phyloP scores from a whole-genome alignment of 2,888 invertebrate genomes.

The Gisinianus flammeolus region DNA sequence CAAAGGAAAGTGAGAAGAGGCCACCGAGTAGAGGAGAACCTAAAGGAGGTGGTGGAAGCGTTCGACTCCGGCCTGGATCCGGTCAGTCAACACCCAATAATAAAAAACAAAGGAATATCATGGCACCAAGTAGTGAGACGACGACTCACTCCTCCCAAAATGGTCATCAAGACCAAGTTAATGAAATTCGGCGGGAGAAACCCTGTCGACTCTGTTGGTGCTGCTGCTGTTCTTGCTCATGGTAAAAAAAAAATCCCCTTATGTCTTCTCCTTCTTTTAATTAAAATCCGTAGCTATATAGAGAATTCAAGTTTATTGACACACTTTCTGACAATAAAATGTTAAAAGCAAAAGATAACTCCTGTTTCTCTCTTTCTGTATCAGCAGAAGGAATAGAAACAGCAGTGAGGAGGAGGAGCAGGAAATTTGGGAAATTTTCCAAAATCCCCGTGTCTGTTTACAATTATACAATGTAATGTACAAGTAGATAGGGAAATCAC shows the following conservation, averaged over 20 bases:
- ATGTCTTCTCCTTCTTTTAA: neutral
- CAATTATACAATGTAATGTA: no score
- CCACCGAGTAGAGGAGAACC: slow-evolving; percentile 53
- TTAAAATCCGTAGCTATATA: no score
- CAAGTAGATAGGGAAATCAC: no score
- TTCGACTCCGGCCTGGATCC: slow-evolving; percentile 45
- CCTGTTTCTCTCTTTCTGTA: no score
- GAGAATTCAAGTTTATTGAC: no score
- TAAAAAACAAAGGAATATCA: slow-evolving; percentile 36
- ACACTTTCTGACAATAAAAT: no score
- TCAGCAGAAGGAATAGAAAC: no score
- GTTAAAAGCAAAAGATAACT: no score
- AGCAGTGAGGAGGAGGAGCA: no score
- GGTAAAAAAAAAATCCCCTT: no score
- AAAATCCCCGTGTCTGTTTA: no score
- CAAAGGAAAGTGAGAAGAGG: slow-evolving; percentile 59
- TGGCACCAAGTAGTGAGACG: slow-evolving; percentile 34
- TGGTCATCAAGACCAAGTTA: slow-evolving; percentile 46
- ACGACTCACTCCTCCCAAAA: slow-evolving; percentile 44
- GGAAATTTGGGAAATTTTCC: no score
- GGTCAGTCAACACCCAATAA: slow-evolving; percentile 44
- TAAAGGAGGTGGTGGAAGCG: slow-evolving; percentile 42
- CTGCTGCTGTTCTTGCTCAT: slow-evolving; percentile 75
- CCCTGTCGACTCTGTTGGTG: slow-evolving; percentile 74
- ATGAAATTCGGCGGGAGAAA: slow-evolving; percentile 61